Conservation (phyloP, 2,797 vertebrate genomes). For the Phrynocephalus guinanensis region DNA sequence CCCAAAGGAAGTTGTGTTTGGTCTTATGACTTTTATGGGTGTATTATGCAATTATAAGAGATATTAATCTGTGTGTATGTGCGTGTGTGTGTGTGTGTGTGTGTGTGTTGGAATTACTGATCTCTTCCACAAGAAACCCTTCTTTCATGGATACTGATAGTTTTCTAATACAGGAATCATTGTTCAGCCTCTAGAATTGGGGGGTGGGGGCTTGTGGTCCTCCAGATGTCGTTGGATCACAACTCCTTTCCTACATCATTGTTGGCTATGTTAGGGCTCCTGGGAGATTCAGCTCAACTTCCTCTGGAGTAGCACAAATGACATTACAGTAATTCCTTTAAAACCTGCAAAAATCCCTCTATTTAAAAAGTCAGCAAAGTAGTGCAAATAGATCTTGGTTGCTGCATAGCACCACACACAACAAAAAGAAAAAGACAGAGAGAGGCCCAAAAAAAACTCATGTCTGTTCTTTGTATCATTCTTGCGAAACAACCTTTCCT, state of each 20-base stretch:
- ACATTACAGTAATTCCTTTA: not conserved
- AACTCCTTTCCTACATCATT: no score
- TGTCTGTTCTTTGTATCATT: not conserved
- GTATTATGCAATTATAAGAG: conserved; percentile 5
- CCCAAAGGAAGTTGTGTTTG: not conserved
- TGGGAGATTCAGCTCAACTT: no score
- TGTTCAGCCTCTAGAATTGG: not conserved
- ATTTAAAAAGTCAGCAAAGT: not conserved
- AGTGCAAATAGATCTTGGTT: not conserved
- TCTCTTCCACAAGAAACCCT: not conserved
- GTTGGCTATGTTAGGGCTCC: no score
- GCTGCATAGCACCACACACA: not conserved
- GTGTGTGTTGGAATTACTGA: not conserved
- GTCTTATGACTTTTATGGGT: conserved; percentile 3
- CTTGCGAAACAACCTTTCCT: not conserved
- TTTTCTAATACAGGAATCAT: not conserved
- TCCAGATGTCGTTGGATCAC: no score
- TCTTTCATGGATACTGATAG: not conserved
- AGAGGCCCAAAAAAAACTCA: no score
- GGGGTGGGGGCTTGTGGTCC: no score
- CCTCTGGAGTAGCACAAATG: no score
- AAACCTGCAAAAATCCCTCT: not conserved
- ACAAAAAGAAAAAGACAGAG: no score
- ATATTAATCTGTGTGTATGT: not conserved
- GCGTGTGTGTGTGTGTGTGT: no score